Evolutionary conservation across 2,888 invertebrate genomes (phyloP).

Genomic region (Orthosia gothica): DNA sequence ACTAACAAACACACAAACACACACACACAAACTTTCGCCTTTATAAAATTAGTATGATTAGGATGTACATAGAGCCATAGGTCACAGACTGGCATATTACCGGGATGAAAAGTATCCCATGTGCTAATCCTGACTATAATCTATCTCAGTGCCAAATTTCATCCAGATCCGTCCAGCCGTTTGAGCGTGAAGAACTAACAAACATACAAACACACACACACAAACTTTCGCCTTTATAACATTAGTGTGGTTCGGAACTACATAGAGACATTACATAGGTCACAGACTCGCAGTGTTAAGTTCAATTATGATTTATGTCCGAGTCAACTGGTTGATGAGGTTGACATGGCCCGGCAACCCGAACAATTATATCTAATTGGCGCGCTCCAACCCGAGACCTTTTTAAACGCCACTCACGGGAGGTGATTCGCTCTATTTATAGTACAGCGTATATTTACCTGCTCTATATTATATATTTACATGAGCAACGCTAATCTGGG

Average conservation of each 20-base stretch:
- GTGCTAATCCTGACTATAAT: too few relatives aligned
- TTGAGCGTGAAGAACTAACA: too few relatives aligned
- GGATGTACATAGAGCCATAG: too few relatives aligned
- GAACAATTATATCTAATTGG: constrained; percentile 73
- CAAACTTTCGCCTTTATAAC: too few relatives aligned
- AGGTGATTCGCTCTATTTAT: constrained; percentile 63
- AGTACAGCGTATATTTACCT: constrained; percentile 61
- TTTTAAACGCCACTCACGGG: constrained; percentile 60
- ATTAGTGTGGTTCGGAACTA: neutral
- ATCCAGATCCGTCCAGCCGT: too few relatives aligned
- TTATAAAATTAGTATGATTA: too few relatives aligned
- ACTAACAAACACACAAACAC: too few relatives aligned
- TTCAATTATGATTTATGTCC: constrained; percentile 69
- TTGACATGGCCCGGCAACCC: constrained; percentile 67
- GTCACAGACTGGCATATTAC: too few relatives aligned
- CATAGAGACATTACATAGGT: constrained; percentile 13
- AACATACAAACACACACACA: too few relatives aligned
- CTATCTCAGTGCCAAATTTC: too few relatives aligned
- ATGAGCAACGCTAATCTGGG: constrained; percentile 47
- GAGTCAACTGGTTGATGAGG: constrained; percentile 69
- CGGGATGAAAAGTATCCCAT: too few relatives aligned
- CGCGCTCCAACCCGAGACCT: constrained; percentile 62
- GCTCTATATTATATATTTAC: constrained; percentile 54
- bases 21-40: too few relatives aligned
- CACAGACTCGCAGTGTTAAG: constrained; percentile 15